Conservation (phyloP, 2,797 vertebrate species). For the Rhyacichthys aspro region DNA sequence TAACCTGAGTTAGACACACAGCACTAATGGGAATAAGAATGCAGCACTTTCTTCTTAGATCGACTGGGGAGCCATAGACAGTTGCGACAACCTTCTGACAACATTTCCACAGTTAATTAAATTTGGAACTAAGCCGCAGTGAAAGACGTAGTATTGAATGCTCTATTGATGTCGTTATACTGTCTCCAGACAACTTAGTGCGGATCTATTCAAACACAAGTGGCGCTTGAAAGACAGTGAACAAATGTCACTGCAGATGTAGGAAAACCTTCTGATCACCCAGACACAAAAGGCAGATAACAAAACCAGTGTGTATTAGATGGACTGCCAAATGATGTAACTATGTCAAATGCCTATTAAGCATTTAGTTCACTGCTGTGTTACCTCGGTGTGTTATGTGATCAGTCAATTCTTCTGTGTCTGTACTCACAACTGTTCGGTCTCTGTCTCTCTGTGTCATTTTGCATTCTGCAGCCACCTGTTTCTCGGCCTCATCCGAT, state of each 20-base stretch:
- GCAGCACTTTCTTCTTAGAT: slow-evolving; percentile 60
- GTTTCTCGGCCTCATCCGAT: slow-evolving; percentile 69
- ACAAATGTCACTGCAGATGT: slow-evolving; percentile 63
- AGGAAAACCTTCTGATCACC: slow-evolving; percentile 27
- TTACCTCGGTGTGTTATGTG: slow-evolving; percentile 15
- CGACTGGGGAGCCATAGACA: slow-evolving; percentile 59
- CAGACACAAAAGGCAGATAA: slow-evolving; percentile 6
- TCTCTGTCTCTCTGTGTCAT: slow-evolving; percentile 62
- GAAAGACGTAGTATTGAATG: slow-evolving; percentile 53
- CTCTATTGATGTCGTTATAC: slow-evolving; percentile 60
- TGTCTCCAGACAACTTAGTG: slow-evolving; percentile 68
- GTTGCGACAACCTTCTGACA: slow-evolving; percentile 71
- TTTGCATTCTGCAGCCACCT: slow-evolving; percentile 74
- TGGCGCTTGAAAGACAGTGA: slow-evolving; percentile 57
- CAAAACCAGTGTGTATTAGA: slow-evolving; percentile 15
- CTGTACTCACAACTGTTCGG: slow-evolving; percentile 46
- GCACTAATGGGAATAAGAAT: slow-evolving; percentile 60
- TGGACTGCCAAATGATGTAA: not conserved
- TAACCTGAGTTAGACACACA: slow-evolving; percentile 29
- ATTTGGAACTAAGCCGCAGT: slow-evolving; percentile 69
- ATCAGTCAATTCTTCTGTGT: slow-evolving; percentile 15
- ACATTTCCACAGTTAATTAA: slow-evolving; percentile 77
- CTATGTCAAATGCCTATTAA: too few relatives aligned
- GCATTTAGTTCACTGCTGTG: not conserved
- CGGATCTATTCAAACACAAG: slow-evolving; percentile 57